Percentiles rank a stretch among this genome's conserved stretches.
Evolutionary conservation across 2,113 vertebrate genomes (phyloP).

Genomic region (Varanus salvator): DNA sequence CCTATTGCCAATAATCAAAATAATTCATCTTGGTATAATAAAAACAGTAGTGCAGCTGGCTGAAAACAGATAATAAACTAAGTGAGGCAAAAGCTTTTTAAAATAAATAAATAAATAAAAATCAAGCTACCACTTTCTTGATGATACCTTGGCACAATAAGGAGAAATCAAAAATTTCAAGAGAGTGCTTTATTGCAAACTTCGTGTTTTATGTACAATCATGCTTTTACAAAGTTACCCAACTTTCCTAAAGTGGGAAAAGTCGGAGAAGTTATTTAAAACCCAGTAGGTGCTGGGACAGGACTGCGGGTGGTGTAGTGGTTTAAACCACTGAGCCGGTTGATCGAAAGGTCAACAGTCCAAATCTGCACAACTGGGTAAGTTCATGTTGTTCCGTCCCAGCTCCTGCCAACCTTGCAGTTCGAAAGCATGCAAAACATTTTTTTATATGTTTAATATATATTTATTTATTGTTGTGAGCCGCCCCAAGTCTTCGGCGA

Average conservation of each 20-base stretch:
- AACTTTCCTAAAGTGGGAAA: neutral
- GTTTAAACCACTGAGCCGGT: no score
- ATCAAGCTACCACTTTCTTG: conserved; percentile 29
- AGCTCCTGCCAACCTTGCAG: no score
- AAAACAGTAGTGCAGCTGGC: conserved; percentile 64
- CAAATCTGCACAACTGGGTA: no score
- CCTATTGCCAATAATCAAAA: conserved; percentile 73
- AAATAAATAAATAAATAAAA: neutral
- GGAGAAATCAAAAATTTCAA: conserved; percentile 8
- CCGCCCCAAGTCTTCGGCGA: no score
- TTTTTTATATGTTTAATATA: no score
- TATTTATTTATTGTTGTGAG: no score
- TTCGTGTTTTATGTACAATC: neutral
- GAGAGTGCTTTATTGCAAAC: neutral
- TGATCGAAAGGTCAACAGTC: no score
- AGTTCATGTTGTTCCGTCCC: no score
- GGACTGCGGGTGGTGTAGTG: no score
- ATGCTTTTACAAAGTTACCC: neutral
- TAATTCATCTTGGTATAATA: conserved; percentile 73
- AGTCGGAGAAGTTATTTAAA: neutral
- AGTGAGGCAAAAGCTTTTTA: conserved; percentile 50
- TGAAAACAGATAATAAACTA: conserved; percentile 60
- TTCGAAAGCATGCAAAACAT: no score
- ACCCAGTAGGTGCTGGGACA: neutral
- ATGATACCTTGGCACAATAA: conserved; percentile 66